A percentile compares a stretch with the other conserved stretches of the same genome.
These are phyloP conservation scores for Platichthys flesus DNA, from an alignment of 2,113 vertebrate genomes.

Conservation along the genomic window DNA sequence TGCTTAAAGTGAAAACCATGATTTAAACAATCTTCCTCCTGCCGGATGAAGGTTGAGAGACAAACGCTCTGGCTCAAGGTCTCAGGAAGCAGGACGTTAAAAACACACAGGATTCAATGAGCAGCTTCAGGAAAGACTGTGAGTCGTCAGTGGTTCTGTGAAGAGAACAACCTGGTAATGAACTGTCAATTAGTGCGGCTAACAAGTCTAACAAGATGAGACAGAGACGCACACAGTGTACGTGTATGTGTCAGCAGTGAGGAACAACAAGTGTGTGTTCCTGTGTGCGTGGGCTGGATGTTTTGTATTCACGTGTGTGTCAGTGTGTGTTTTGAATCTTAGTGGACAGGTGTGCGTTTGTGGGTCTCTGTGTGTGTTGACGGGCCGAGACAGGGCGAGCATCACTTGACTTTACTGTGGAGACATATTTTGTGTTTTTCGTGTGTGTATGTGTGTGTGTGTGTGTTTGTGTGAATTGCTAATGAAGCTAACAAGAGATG, in stretches of 20 bases:
- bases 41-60: not conserved
- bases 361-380: not conserved
- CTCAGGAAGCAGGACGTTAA: not conserved
- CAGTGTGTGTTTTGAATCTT: not conserved
- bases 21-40: too few species aligned
- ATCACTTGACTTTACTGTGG: not conserved
- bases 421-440: not conserved
- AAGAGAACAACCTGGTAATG: slow-evolving; percentile 61
- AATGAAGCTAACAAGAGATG: slow-evolving; percentile 43
- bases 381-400: not conserved
- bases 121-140: not conserved
- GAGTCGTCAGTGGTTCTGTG: slow-evolving; percentile 30
- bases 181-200: slow-evolving; percentile 69
- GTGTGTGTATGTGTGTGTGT: not conserved
- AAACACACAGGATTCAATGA: not conserved
- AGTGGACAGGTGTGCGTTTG: slow-evolving; percentile 6
- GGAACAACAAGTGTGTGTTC: not conserved
- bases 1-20: too few species aligned
- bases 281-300: slow-evolving; percentile 8
- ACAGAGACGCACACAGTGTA: slow-evolving; percentile 9
- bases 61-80: not conserved
- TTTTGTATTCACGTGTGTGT: not conserved
- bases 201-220: slow-evolving; percentile 56
- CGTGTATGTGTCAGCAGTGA: slow-evolving; percentile 2
- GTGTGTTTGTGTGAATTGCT: slow-evolving; percentile 11